phyloP scores from a whole-genome alignment of 1,140 invertebrate species.

The Euwallacea similis region DNA sequence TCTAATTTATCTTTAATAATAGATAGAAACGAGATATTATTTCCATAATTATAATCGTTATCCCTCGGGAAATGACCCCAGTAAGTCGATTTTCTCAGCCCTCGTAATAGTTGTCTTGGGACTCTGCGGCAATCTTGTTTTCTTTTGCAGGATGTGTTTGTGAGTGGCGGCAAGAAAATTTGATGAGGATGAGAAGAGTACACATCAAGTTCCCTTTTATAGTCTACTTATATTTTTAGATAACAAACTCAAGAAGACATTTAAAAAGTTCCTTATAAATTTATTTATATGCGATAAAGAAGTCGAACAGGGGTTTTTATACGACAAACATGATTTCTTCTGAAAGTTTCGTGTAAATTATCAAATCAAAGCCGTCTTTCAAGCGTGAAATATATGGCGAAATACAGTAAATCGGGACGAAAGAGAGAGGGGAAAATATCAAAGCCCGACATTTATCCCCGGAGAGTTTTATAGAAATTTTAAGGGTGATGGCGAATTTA shows the following conservation, averaged over 20 bases:
- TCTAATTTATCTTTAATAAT: conserved; percentile 24
- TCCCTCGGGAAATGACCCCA: conserved; percentile 29
- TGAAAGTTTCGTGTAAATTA: conserved; percentile 16
- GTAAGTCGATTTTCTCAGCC: conserved; percentile 12
- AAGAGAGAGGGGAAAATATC: conserved; percentile 3
- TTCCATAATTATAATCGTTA: conserved; percentile 27
- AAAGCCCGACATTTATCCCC: conserved; percentile 20
- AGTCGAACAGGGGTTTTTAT: not conserved
- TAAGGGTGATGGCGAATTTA: conserved; percentile 22
- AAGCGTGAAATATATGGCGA: conserved; percentile 11
- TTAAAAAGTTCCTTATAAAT: no score
- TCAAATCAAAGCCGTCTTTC: conserved; percentile 15
- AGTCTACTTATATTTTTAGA: no score
- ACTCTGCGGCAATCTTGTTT: conserved; percentile 21
- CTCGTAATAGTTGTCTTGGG: conserved; percentile 12
- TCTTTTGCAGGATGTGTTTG: conserved; percentile 6
- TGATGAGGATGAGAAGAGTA: not conserved
- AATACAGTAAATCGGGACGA: not conserved
- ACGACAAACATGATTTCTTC: conserved; percentile 2
- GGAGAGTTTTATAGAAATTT: conserved; percentile 31
- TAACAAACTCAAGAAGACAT: no score
- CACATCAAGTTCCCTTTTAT: no score
- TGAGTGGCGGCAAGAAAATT: conserved; percentile 1
- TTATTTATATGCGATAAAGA: not conserved
- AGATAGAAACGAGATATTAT: conserved; percentile 32